Conservation (phyloP, 2,797 vertebrate genomes). For the Molothrus ater region DNA sequence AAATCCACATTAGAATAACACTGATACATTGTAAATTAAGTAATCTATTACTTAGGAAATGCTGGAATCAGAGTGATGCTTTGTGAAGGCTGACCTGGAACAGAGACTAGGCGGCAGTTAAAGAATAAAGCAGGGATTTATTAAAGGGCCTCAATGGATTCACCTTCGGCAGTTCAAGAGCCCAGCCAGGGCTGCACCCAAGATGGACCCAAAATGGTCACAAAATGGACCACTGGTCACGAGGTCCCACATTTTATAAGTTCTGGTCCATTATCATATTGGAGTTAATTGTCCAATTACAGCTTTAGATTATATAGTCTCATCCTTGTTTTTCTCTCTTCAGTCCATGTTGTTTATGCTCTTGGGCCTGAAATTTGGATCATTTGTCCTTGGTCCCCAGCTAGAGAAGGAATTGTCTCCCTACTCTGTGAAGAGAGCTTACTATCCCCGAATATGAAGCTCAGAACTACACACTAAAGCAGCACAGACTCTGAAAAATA, state of each 20-base stretch:
- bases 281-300: neutral
- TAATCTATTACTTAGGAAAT: neutral
- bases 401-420: neutral
- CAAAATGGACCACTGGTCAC: neutral
- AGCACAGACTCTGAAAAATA: neutral
- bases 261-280: neutral
- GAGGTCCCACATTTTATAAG: neutral
- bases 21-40: neutral
- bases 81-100: neutral
- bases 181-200: neutral
- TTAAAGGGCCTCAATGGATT: neutral
- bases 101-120: neutral
- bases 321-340: neutral
- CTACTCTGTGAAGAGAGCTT: neutral
- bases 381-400: neutral
- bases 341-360: neutral
- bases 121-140: neutral
- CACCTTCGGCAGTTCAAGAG: neutral
- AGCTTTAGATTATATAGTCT: neutral
- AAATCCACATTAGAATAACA: neutral
- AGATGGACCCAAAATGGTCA: neutral
- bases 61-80: neutral
- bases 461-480: neutral
- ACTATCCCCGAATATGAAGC: neutral
- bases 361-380: neutral